A percentile compares a stretch with the other conserved stretches of the same genome.
These are phyloP conservation scores for Willowsia nigromaculata DNA, from an alignment of 2,888 invertebrate species.

Conservation along the genomic window DNA sequence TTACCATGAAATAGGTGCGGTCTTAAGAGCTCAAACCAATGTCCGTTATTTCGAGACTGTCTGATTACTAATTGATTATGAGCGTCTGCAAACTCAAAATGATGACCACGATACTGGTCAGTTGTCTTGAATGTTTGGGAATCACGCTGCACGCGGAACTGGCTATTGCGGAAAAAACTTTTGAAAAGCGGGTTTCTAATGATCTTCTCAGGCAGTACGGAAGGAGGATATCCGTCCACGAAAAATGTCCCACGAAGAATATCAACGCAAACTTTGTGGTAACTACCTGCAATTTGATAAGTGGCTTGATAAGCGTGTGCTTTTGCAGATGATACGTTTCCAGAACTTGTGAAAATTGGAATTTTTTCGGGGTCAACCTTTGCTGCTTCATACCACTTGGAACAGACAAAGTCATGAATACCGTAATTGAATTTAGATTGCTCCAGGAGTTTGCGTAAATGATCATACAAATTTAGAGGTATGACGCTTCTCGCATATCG, in stretches of 20 bases:
- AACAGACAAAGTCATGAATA: background rate
- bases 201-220: background rate
- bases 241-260: conserved; percentile 24
- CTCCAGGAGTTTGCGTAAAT: background rate
- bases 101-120: background rate
- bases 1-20: background rate
- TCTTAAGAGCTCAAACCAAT: background rate
- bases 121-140: background rate
- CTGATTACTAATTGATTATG: background rate
- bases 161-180: background rate
- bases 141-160: conserved; percentile 18
- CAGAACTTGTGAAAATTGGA: background rate
- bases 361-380: background rate
- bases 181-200: background rate
- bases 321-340: background rate
- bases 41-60: background rate
- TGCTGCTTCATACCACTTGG: background rate
- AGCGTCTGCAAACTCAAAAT: background rate
- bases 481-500: background rate
- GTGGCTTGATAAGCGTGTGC: background rate
- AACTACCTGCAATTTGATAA: background rate
- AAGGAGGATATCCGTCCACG: conserved; percentile 18
- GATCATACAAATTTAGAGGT: background rate
- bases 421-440: background rate
- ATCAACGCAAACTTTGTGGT: conserved; percentile 2